Percentiles rank a stretch among this genome's conserved stretches.
Evolutionary conservation across 2,113 vertebrate genomes (phyloP).

Genomic region (Scophthalmus maximus): DNA sequence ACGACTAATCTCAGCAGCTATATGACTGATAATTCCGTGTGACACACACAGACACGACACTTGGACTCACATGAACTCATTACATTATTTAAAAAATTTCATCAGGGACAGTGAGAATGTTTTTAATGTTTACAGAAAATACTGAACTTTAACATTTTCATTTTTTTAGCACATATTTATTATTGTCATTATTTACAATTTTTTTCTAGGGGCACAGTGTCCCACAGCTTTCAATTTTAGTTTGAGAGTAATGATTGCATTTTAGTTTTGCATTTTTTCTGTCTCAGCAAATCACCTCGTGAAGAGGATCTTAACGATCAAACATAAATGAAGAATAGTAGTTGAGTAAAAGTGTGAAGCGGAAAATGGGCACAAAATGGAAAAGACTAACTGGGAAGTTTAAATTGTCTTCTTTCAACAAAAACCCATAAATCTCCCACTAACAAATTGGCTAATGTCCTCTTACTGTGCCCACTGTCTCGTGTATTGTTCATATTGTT

Average conservation of each 20-base stretch:
- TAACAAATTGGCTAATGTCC: background rate
- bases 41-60: background rate
- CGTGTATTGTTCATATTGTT: background rate
- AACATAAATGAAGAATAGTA: constrained; percentile 5
- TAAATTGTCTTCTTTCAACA: constrained; percentile 19
- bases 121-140: no score
- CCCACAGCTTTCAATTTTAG: constrained; percentile 6
- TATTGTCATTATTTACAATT: background rate
- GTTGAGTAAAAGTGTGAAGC: constrained; percentile 11
- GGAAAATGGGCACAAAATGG: constrained; percentile 19
- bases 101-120: no score
- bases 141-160: no score
- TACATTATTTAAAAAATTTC: no score
- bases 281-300: constrained; percentile 3
- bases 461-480: background rate
- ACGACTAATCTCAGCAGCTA: constrained; percentile 2
- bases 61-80: constrained; percentile 6
- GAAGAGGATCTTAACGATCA: constrained; percentile 8
- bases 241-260: background rate
- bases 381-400: constrained; percentile 22
- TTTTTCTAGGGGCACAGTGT: background rate
- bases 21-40: no score
- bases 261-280: constrained; percentile 7
- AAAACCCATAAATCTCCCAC: background rate
- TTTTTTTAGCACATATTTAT: no score